phyloP scores from a whole-genome alignment of 2,113 vertebrate species.

The Rhegmatorhina hoffmannsi region DNA sequence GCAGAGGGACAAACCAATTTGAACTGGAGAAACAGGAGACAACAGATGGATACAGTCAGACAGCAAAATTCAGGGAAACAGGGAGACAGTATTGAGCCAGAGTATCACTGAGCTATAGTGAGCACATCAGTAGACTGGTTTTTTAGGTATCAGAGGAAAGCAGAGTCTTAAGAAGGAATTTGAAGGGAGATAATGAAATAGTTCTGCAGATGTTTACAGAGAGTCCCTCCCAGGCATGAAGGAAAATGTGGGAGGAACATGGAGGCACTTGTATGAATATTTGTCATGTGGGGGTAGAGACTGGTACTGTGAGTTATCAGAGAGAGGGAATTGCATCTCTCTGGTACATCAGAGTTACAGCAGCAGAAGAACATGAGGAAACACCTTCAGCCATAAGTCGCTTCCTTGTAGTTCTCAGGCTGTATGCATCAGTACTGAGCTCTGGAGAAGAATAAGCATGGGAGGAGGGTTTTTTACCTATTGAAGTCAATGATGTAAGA shows the following conservation, averaged over 20 bases:
- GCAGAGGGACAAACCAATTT: not conserved
- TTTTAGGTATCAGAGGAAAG: not conserved
- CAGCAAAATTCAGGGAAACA: not conserved
- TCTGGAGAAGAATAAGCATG: not conserved
- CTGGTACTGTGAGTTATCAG: not conserved
- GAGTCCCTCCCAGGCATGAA: slow-evolving; percentile 25
- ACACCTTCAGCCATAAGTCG: fast-evolving
- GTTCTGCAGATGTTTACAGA: slow-evolving; percentile 34
- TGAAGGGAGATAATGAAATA: not conserved
- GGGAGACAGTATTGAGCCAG: not conserved
- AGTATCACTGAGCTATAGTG: not conserved
- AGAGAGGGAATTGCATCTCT: not conserved
- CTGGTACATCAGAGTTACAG: not conserved
- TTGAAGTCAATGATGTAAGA: not conserved
- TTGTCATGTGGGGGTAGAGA: slow-evolving; percentile 5
- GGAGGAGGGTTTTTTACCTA: not conserved
- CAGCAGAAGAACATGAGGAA: not conserved
- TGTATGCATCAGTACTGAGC: not conserved
- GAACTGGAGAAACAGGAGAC: not conserved
- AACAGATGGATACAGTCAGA: not conserved
- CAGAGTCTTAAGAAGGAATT: not conserved
- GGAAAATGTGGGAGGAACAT: slow-evolving; percentile 24
- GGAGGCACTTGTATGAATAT: slow-evolving; percentile 39
- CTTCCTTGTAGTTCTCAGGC: not conserved
- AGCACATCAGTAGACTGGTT: not conserved